Percentiles rank a stretch among this genome's conserved stretches.
Conservation (phyloP, 2,797 vertebrate species). For the Melopsittacus undulatus region DNA sequence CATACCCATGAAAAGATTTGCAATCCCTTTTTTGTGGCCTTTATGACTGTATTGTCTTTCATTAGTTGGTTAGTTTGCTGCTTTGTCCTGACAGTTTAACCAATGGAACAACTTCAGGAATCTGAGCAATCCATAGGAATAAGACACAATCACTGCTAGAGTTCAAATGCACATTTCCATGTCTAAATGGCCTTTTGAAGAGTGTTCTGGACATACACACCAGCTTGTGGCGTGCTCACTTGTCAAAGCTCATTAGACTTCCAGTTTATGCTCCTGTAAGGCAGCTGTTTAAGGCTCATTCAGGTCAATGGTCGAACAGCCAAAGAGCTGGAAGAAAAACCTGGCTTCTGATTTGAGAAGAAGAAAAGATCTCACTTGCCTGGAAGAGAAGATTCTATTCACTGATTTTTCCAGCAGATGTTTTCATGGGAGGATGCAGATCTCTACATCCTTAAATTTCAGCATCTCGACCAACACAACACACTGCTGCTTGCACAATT, state of each 20-base stretch:
- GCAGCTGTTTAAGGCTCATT: background rate
- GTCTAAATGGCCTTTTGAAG: background rate
- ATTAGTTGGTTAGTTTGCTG: background rate
- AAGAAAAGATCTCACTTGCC: background rate
- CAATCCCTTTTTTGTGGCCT: slow-evolving; percentile 51
- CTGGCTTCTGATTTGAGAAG: background rate
- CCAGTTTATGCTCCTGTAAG: background rate
- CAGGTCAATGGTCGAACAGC: background rate
- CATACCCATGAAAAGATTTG: background rate
- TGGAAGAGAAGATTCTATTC: background rate
- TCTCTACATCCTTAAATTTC: background rate
- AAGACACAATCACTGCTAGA: background rate
- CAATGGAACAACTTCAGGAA: background rate
- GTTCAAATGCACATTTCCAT: background rate
- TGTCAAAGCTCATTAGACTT: background rate
- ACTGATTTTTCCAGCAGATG: background rate
- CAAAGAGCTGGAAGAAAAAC: background rate
- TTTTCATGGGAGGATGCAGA: background rate
- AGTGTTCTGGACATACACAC: background rate
- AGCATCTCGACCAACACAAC: background rate
- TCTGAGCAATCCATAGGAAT: background rate
- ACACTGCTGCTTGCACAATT: background rate
- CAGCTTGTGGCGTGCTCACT: background rate
- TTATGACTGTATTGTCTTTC: background rate
- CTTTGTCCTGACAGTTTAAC: background rate